Evolutionary conservation across 2,888 invertebrate species (phyloP), one percentile per base, ranked within the genome.

Genomic region (Limnephilus auricula): DNA sequence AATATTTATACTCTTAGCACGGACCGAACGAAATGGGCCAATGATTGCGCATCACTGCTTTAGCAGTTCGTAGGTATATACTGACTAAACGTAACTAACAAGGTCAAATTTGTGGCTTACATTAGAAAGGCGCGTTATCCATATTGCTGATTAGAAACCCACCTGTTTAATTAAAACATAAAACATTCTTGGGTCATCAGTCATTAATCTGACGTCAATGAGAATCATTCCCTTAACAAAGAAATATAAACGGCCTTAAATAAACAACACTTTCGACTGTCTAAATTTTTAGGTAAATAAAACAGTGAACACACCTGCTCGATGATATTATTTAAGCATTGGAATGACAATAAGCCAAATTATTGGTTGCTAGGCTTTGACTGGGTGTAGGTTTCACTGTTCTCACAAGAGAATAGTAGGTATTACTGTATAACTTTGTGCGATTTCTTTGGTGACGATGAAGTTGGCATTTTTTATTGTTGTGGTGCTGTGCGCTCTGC

Each of bases 381-480:
- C 25, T 65, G 50, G 2, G 65, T 65, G 65, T 2, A 25, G 18
- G 25, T 65, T 25, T 65, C n/a, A 65, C 25, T n/a, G 25, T 65
- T 9, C n/a, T 65, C 25, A 65, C 25, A n/a, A 65, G 1, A 50
- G 50, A 50, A 50, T 50, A 18, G n/a, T 65, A 9, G 9, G n/a
- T 1, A 9, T 65, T 65, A 65, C 25, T n/a, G 25, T 9, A 2
- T 65, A 65, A 65, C 25, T 25, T 65, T 25, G 65, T 65, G 25
- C 6, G 5, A 25, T 25, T 65, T 65, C 25, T 65, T 25, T n/a
- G 65, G 65, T 65, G 25, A 65, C 25, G 25, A 83, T 83, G 83
- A 83, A 37, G 83, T 83, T 83, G n/a, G 18, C 37, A 83, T 32
- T 37, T 83, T 83, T 83, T 2, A 83, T 34, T 10, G 18, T 83